These are phyloP conservation scores for Plagodis dolabraria DNA, from an alignment of 2,888 invertebrate genomes.

Conservation along the genomic window DNA sequence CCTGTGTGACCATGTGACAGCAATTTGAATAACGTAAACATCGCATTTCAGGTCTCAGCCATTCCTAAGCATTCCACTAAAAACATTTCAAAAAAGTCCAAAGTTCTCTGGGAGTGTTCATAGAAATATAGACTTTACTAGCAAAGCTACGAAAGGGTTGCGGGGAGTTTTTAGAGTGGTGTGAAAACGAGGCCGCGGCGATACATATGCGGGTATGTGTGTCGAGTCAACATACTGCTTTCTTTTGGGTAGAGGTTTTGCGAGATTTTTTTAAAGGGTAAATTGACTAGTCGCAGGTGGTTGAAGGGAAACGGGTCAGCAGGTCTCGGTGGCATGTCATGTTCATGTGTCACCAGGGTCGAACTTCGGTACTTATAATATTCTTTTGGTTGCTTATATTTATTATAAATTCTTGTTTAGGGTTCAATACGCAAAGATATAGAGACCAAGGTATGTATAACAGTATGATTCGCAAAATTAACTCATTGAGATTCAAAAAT, in stretches of 20 bases:
- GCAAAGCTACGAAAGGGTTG: conserved; percentile 63
- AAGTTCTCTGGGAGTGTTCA: conserved; percentile 47
- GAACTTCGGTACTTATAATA: conserved; percentile 39
- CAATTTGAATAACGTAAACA: conserved; percentile 79
- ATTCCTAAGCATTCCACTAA: conserved; percentile 66
- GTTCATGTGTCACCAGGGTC: conserved; percentile 77
- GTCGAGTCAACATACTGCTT: conserved; percentile 79
- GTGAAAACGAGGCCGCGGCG: conserved; percentile 71
- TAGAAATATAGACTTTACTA: conserved; percentile 62
- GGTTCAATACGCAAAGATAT: not conserved
- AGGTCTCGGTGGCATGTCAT: conserved; percentile 75
- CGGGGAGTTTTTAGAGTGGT: conserved; percentile 60
- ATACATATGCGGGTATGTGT: conserved; percentile 69
- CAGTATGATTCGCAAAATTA: no score
- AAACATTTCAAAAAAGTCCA: conserved; percentile 45
- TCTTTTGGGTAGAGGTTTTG: conserved; percentile 73
- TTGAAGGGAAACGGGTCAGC: conserved; percentile 80
- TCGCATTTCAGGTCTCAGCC: conserved; percentile 67
- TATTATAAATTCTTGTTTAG: not conserved
- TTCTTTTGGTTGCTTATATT: not conserved
- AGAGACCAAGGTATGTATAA: no score
- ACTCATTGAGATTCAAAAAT: no score
- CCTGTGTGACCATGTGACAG: conserved; percentile 61
- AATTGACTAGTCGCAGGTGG: conserved; percentile 80
- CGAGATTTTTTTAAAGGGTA: conserved; percentile 74